Evolutionary conservation across 2,797 vertebrate genomes (phyloP), one percentile per base, ranked within the genome.

Genomic region (Hirundo rustica): DNA sequence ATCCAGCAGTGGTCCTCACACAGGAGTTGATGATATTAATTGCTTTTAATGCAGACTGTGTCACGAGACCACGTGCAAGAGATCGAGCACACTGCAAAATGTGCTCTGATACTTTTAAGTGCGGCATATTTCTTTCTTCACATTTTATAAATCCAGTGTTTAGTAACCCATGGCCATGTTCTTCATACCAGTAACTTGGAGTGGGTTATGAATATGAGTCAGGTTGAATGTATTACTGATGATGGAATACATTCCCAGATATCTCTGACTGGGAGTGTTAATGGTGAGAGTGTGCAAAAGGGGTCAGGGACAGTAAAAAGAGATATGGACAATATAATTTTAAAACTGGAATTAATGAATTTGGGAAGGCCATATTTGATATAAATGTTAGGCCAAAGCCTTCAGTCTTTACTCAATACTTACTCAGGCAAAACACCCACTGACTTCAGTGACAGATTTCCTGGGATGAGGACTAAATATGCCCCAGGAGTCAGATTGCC

Each of bases 101-200:
- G 91, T 90, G 84, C 92, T 95, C 95, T 90, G 96, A 94, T 96
- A 92, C 93, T 92, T 95, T 89, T 96, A 95, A 96, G 90, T 94
- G 85, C 95, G 88, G 95, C 96, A 95, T 97, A 97, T 97, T 97
- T 97, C 96, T 97, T 93, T 92, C 88, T 83, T 73, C 66, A 11
- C 66, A 66, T 97, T 97, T 94, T 97, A 98, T 97, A 97, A 97
- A 98, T 97, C 96, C 94, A 55, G 87, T 95, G 96, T 95, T 97
- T 97, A 97, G 96, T 97, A 97, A 97, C 97, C 97, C 97, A 96
- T 97, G 90, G 96, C 97, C 93, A 88, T 87, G 84, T 62, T 96
- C 85, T 90, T 93, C 87, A 88, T 96, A 93, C 88, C 23, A 2
- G 77, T 89, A 96, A 90, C 87, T 96, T 86, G 91, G 88, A 95